Percentiles rank a stretch among this genome's conserved stretches.
Evolutionary conservation across 2,888 invertebrate species (phyloP).

Genomic region (Brachypalpus laphriformis): DNA sequence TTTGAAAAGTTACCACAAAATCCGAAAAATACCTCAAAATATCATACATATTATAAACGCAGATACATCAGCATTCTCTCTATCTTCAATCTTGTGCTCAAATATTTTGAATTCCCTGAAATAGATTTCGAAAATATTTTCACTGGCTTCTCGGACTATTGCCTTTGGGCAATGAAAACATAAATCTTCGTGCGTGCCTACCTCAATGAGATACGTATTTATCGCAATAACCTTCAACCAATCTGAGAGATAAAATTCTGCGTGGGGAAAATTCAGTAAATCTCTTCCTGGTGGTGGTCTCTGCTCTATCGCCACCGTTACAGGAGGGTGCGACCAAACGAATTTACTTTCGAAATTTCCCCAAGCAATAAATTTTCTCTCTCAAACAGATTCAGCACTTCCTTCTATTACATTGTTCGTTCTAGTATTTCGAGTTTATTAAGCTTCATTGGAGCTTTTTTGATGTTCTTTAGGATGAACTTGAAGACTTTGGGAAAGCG

Average conservation of each 20-base stretch:
- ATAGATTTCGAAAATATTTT: conserved; percentile 51
- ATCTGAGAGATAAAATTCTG: not conserved
- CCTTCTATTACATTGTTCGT: conserved; percentile 7
- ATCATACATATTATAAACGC: not conserved
- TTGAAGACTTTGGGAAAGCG: not conserved
- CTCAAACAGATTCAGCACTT: conserved; percentile 45
- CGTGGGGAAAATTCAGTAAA: not conserved
- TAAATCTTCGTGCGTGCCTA: conserved; percentile 62
- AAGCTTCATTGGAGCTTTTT: conserved; percentile 28
- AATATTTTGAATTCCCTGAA: conserved; percentile 42
- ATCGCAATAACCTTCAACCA: conserved; percentile 53
- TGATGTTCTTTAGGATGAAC: not conserved
- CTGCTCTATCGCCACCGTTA: no score
- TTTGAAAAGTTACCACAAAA: not conserved
- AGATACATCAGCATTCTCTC: conserved; percentile 15
- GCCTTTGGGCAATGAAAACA: conserved; percentile 47
- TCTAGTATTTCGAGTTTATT: conserved; percentile 8
- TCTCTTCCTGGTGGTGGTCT: not conserved
- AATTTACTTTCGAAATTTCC: conserved; percentile 4
- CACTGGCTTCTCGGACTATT: conserved; percentile 10
- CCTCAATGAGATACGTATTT: conserved; percentile 60
- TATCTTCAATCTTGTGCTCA: conserved; percentile 14
- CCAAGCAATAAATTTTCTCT: conserved; percentile 19
- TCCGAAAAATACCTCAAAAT: not conserved
- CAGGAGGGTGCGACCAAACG: not conserved